phyloP scores from a whole-genome alignment of 2,888 invertebrate species.

The Protonemura montana region DNA sequence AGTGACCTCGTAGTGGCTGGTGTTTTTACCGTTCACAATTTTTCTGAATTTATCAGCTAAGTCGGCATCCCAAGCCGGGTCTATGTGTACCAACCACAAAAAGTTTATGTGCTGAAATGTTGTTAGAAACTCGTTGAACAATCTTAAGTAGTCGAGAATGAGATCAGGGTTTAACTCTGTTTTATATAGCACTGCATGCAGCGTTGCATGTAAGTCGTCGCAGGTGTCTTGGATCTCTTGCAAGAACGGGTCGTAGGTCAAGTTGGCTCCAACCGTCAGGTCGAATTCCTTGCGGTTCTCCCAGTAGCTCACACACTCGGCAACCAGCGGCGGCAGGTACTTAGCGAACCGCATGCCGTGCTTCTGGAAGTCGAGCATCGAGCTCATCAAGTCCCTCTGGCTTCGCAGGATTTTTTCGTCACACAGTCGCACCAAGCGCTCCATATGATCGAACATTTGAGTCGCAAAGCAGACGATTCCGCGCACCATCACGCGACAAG shows the following conservation, averaged over 20 bases:
- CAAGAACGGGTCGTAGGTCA: not conserved
- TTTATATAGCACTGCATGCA: not conserved
- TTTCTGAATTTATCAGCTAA: not conserved
- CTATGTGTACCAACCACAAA: not conserved
- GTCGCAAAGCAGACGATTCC: not conserved
- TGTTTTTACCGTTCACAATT: not conserved
- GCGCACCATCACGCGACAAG: not conserved
- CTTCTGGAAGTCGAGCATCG: not conserved
- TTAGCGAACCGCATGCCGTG: not conserved
- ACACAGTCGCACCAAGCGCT: not conserved
- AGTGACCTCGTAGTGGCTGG: not conserved
- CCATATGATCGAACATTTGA: not conserved
- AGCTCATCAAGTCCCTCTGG: not conserved
- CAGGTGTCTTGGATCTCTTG: not conserved
- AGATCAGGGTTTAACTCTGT: not conserved
- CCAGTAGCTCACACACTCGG: not conserved
- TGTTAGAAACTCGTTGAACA: constrained; percentile 1
- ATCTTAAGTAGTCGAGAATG: not conserved
- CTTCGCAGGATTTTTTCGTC: not conserved
- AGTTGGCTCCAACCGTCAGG: not conserved
- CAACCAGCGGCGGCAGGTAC: not conserved
- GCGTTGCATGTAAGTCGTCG: not conserved
- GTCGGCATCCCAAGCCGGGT: not conserved
- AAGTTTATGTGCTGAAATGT: not conserved
- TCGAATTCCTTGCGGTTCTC: not conserved